These are phyloP conservation scores for Nycticryphes semicollaris DNA, from an alignment of 2,113 vertebrate genomes.

Conservation along the genomic window DNA sequence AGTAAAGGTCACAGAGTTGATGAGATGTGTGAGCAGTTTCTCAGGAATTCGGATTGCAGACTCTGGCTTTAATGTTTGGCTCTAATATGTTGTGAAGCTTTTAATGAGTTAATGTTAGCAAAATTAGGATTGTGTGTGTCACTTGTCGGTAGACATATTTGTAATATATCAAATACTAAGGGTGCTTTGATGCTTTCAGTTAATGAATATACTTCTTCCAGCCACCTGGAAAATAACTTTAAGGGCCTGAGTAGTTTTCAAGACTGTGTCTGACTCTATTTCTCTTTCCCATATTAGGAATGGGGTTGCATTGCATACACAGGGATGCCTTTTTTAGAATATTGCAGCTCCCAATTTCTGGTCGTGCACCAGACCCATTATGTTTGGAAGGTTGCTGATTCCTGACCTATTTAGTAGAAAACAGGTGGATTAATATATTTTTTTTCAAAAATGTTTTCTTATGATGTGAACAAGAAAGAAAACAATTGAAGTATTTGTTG, in stretches of 20 bases:
- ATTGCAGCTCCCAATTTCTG: background rate
- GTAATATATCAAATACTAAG: background rate
- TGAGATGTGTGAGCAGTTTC: background rate
- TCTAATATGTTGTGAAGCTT: background rate
- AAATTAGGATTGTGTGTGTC: fast-evolving
- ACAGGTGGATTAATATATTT: background rate
- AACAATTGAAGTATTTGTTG: background rate
- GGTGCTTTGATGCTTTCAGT: background rate
- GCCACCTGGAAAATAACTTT: background rate
- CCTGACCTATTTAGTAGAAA: background rate
- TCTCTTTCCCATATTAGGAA: background rate
- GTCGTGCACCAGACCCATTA: background rate
- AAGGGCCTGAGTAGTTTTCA: background rate
- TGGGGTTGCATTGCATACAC: background rate
- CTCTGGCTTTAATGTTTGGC: background rate
- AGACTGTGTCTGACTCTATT: background rate
- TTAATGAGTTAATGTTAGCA: background rate
- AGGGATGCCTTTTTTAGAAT: background rate
- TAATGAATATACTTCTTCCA: background rate
- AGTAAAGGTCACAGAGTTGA: background rate
- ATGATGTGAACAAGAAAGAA: background rate
- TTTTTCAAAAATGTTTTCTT: background rate
- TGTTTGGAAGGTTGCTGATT: background rate
- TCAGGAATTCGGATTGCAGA: background rate
- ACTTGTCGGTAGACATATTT: background rate